Conservation (phyloP, 2,888 invertebrate species). For the Oscheius sp. region DNA sequence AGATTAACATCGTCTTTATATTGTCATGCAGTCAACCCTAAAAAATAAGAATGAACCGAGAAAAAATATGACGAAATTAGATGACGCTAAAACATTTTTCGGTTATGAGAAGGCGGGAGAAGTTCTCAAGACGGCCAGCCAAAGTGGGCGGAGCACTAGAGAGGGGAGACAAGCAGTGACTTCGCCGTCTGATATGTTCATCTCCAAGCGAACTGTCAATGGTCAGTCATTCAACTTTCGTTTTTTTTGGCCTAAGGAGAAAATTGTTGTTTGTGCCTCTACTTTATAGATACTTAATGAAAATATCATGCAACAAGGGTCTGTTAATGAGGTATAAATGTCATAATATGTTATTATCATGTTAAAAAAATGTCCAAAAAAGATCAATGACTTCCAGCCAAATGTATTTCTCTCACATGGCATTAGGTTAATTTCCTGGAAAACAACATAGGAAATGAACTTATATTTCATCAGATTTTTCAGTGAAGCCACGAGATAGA, state of each 20-base stretch:
- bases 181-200: constrained; percentile 9
- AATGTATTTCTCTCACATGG: too few species aligned
- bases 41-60: neutral
- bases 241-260: too few species aligned
- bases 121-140: neutral
- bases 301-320: neutral
- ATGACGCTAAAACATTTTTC: neutral
- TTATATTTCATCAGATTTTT: too few species aligned
- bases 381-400: too few species aligned
- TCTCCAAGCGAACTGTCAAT: constrained; percentile 18
- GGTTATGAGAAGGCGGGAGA: neutral
- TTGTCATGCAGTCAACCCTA: neutral
- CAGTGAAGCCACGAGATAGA: too few species aligned
- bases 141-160: neutral
- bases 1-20: neutral
- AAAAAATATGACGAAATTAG: neutral
- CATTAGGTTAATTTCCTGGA: too few species aligned
- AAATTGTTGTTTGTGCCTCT: too few species aligned
- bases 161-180: constrained; percentile 9
- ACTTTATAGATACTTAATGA: neutral
- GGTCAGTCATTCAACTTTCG: too few species aligned
- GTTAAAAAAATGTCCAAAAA: neutral
- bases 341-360: neutral
- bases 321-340: neutral
- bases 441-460: too few species aligned